These are phyloP conservation scores for Isotomurus palustris DNA, from an alignment of 2,888 invertebrate genomes.

Conservation along the genomic window DNA sequence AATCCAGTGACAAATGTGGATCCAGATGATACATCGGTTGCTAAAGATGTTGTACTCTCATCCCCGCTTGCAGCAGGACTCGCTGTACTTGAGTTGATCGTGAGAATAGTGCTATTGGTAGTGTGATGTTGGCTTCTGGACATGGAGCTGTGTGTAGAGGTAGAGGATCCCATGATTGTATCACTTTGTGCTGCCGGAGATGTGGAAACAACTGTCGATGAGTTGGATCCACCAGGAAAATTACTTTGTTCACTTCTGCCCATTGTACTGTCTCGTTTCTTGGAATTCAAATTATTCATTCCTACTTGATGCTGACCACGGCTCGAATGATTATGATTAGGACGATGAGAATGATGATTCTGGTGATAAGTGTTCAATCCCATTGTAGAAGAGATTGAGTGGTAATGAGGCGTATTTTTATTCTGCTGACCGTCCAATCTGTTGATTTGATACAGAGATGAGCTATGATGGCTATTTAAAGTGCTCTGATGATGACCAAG, in stretches of 20 bases:
- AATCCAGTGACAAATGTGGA: conserved; percentile 33
- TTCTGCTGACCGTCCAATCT: too few species aligned
- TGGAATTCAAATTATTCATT: conserved; percentile 12
- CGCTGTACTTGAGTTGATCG: conserved; percentile 2
- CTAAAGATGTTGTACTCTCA: conserved; percentile 8
- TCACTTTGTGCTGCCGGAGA: not conserved
- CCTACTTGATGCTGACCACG: conserved; percentile 28
- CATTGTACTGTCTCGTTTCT: conserved; percentile 8
- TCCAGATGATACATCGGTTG: conserved; percentile 27
- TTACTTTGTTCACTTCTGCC: conserved; percentile 9
- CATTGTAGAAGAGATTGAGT: too few species aligned
- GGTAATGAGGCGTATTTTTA: too few species aligned
- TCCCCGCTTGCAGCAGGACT: too few species aligned
- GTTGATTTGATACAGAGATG: too few species aligned
- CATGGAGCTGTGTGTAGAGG: not conserved
- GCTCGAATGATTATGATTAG: conserved; percentile 11
- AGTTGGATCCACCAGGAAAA: too few species aligned
- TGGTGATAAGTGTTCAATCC: not conserved
- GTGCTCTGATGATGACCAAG: too few species aligned
- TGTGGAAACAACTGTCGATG: not conserved
- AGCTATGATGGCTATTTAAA: too few species aligned
- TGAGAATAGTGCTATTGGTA: conserved; percentile 4
- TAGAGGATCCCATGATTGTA: conserved; percentile 5
- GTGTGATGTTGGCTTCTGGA: not conserved
- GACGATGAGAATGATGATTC: not conserved